Base-by-base conservation (phyloP, 2,888 invertebrate species). In the Kryphioiulus occultus region DNA sequence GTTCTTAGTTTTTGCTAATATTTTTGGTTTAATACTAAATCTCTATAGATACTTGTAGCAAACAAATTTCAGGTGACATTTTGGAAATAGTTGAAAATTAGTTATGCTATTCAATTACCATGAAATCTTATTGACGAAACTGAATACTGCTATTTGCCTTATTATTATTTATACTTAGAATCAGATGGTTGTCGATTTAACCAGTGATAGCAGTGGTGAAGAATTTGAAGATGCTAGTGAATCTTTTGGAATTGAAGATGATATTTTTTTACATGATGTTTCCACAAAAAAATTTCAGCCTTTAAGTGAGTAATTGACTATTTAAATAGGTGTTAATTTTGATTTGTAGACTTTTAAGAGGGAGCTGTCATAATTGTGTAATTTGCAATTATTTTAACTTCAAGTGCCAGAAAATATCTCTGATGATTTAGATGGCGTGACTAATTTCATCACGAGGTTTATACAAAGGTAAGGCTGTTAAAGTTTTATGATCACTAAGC, bases 191-290 rank as follows among this genome's bases (percentile, higher is more conserved):
- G 90, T 91, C 5, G 91, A 90, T 85, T 22, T 87, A 90, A 90
- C 88, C 90, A 91, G 89, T 85, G 91, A 91, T 88, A 91, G 91
- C 85, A 90, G 91, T 22, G 91, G 90, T 42, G 92, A 97, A 91
- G 97, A 98, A 91, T 95, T 96, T 91, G 97, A 97, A 91, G 97
- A 97, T 92, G 95, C 95, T 0, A 95, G 95, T 0, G 97, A 97
- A 91, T 94, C 94, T 87, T 96, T 96, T 91, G 95, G 95, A 59
- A 95, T 95, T 7, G 97, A 97, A 90, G 97, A 98, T 91, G 97
- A 97, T 91, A 95, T 96, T 93, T 96, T 96, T 91, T 88, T 90
- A 86, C 94, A 95, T 26, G 96, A 96, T 91, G 94, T 95, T 88
- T 94, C 95, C 87, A 93, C 94, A 32, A 95, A 95, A 91, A 94